Evolutionary conservation across 1,140 invertebrate genomes (phyloP).

Genomic region (Agrilus planipennis): DNA sequence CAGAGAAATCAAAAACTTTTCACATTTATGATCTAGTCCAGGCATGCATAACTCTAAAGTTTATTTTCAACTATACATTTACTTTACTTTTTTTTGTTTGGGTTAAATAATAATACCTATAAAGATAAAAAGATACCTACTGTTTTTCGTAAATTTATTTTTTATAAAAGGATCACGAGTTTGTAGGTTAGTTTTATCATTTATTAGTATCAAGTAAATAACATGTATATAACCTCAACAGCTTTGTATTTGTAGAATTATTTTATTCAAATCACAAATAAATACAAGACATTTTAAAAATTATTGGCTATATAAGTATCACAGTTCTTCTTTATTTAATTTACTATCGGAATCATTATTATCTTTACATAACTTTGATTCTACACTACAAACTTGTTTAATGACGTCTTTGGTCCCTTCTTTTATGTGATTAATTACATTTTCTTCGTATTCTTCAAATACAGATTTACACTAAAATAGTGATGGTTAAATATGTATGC

Average conservation of each 20-base stretch:
- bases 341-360: not conserved
- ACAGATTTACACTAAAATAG: constrained; percentile 45
- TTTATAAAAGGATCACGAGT: too few species aligned
- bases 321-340: not conserved
- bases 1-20: too few species aligned
- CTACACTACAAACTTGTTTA: constrained; percentile 6
- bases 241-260: not conserved
- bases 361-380: not conserved
- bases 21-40: too few species aligned
- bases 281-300: too few species aligned
- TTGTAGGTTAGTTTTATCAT: too few species aligned
- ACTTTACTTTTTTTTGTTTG: too few species aligned
- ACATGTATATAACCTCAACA: not conserved
- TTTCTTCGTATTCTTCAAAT: constrained; percentile 46
- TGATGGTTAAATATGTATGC: constrained; percentile 9
- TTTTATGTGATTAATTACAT: constrained; percentile 37
- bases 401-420: constrained; percentile 14
- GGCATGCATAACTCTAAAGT: too few species aligned
- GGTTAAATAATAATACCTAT: too few species aligned
- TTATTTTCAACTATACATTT: too few species aligned
- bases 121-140: too few species aligned
- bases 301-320: not conserved
- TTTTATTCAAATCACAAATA: constrained; percentile 1
- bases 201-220: too few species aligned
- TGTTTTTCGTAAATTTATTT: too few species aligned